These are phyloP conservation scores for Sardinella longiceps DNA, from an alignment of 2,797 vertebrate species.

Conservation along the genomic window DNA sequence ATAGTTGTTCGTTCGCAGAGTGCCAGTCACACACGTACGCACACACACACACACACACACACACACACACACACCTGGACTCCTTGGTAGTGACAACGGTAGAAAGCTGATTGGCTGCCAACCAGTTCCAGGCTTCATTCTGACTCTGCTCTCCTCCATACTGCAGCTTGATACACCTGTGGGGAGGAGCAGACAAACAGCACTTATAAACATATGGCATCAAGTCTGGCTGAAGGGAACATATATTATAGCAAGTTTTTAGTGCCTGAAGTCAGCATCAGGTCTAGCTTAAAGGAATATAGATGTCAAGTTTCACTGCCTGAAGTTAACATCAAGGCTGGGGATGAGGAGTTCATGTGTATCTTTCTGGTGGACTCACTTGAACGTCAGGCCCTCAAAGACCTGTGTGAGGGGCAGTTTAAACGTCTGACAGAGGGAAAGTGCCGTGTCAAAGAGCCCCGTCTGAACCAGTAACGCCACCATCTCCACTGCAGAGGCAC, in stretches of 20 bases:
- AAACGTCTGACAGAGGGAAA: conserved; percentile 87
- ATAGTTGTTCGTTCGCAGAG: background rate
- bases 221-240: no score
- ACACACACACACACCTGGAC: conserved; percentile 80
- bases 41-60: no score
- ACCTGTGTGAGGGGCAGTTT: conserved; percentile 79
- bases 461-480: conserved; percentile 85
- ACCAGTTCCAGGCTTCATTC: conserved; percentile 92
- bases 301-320: no score
- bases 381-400: conserved; percentile 91
- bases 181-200: background rate
- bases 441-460: conserved; percentile 87
- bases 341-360: background rate
- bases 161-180: conserved; percentile 92
- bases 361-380: conserved; percentile 72
- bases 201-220: no score
- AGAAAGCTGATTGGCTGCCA: conserved; percentile 89
- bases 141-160: conserved; percentile 83
- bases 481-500: conserved; percentile 82
- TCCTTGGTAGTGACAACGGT: conserved; percentile 90
- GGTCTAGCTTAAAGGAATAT: no score
- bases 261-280: no score
- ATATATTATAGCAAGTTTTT: no score
- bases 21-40: conserved; percentile 38
- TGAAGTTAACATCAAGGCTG: no score